Conservation (phyloP, 2,113 vertebrate species). For the Cervus canadensis region DNA sequence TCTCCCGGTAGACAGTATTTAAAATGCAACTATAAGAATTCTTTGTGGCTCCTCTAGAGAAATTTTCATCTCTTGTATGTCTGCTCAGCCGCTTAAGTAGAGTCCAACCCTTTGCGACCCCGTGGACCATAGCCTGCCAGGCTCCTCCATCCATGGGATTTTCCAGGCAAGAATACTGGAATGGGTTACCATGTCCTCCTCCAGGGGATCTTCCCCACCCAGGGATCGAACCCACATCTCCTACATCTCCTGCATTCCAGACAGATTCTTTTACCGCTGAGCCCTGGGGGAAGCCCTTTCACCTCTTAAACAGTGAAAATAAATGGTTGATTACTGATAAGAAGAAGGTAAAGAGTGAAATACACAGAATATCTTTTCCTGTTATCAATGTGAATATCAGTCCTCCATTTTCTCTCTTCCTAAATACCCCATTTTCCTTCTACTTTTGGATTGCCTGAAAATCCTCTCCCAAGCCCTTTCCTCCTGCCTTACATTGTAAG, state of each 20-base stretch:
- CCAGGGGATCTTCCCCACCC: background rate
- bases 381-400: background rate
- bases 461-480: background rate
- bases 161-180: background rate
- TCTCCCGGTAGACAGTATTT: background rate
- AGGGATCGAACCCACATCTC: background rate
- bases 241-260: background rate
- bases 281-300: background rate
- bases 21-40: background rate
- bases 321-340: background rate
- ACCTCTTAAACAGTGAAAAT: background rate
- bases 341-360: background rate
- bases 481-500: background rate
- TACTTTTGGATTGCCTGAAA: background rate
- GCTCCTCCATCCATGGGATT: background rate
- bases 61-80: background rate
- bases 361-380: background rate
- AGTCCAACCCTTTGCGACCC: background rate
- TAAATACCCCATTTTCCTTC: background rate
- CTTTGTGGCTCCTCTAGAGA: background rate
- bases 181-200: background rate
- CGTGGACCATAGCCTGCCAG: background rate
- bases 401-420: background rate
- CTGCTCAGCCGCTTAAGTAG: fast-evolving
- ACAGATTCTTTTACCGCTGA: background rate